Conservation (phyloP, 1,140 invertebrate genomes). For the Drosophila varians region DNA sequence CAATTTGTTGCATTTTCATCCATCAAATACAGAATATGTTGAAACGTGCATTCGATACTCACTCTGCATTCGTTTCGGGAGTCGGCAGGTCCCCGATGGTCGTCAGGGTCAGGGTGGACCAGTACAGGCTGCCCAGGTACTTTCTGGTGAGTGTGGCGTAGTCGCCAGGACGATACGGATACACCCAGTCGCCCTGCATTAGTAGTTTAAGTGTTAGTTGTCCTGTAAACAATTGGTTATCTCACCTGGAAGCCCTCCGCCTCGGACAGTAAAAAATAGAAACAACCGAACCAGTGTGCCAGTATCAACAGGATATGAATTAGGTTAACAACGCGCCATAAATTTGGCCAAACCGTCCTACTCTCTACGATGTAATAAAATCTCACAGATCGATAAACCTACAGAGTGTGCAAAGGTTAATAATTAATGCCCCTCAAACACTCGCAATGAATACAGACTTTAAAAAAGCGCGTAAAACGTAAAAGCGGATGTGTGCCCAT, state of each 20-base stretch:
- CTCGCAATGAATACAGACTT: constrained; percentile 84
- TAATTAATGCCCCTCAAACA: neutral
- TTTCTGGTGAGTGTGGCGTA: constrained; percentile 94
- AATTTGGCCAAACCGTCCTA: constrained; percentile 96
- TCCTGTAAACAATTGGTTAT: no score
- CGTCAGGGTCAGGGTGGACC: constrained; percentile 98
- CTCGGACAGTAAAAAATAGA: constrained; percentile 97
- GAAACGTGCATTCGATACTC: constrained; percentile 84
- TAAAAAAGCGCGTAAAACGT: constrained; percentile 92
- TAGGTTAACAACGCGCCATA: constrained; percentile 97
- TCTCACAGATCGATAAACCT: constrained; percentile 95
- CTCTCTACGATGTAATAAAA: constrained; percentile 99
- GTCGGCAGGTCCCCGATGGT: constrained; percentile 97
- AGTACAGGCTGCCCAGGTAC: constrained; percentile 97
- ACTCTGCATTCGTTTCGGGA: constrained; percentile 97
- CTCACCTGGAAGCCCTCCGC: constrained; percentile 93
- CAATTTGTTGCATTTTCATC: neutral
- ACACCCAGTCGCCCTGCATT: constrained; percentile 93
- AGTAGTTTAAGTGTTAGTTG: no score
- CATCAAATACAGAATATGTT: neutral
- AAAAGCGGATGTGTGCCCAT: constrained; percentile 92
- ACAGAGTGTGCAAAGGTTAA: constrained; percentile 1
- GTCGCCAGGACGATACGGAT: constrained; percentile 93
- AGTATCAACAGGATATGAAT: constrained; percentile 97
- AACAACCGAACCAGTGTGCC: constrained; percentile 98